Percentiles rank a stretch among this genome's conserved stretches.
Evolutionary conservation across 2,888 invertebrate genomes (phyloP).

Genomic region (Amblyteles armatorius): DNA sequence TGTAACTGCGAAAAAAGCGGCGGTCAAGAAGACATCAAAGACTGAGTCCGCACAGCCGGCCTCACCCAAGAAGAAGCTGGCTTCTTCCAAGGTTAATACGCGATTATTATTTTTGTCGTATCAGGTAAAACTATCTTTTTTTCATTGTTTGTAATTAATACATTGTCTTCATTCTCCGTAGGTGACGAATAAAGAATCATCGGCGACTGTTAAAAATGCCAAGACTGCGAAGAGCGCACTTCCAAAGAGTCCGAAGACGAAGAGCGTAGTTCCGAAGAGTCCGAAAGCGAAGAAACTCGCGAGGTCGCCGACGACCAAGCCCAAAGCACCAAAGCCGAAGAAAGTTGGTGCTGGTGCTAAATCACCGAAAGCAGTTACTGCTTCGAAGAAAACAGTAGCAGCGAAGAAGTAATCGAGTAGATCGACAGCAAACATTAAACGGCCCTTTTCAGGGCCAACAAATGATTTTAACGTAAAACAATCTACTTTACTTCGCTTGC

Average conservation of each 20-base stretch:
- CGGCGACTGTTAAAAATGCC: slow-evolving; percentile 82
- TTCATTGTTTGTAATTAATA: not conserved
- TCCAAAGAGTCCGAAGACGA: slow-evolving; percentile 68
- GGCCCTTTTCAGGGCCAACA: slow-evolving; percentile 64
- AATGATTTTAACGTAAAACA: slow-evolving; percentile 31
- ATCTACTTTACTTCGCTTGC: not conserved
- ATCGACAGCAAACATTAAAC: slow-evolving; percentile 20
- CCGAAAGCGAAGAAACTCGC: slow-evolving; percentile 67
- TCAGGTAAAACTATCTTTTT: not conserved
- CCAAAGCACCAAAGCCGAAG: slow-evolving; percentile 70
- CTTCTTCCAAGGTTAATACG: slow-evolving; percentile 29
- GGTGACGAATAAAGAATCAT: slow-evolving; percentile 59
- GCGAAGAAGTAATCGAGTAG: slow-evolving; percentile 56
- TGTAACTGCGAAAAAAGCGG: slow-evolving; percentile 17
- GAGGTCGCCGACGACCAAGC: slow-evolving; percentile 64
- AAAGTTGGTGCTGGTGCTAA: slow-evolving; percentile 52
- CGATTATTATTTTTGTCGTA: not conserved
- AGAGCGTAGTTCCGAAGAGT: slow-evolving; percentile 72
- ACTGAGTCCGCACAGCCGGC: slow-evolving; percentile 75
- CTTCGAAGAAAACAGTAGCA: slow-evolving; percentile 27
- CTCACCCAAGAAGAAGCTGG: slow-evolving; percentile 60
- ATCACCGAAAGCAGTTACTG: not conserved
- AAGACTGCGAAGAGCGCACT: slow-evolving; percentile 78
- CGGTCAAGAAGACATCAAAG: slow-evolving; percentile 77
- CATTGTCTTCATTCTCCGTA: not conserved